Conservation (phyloP, 2,797 vertebrate genomes). For the Poecile montanus region DNA sequence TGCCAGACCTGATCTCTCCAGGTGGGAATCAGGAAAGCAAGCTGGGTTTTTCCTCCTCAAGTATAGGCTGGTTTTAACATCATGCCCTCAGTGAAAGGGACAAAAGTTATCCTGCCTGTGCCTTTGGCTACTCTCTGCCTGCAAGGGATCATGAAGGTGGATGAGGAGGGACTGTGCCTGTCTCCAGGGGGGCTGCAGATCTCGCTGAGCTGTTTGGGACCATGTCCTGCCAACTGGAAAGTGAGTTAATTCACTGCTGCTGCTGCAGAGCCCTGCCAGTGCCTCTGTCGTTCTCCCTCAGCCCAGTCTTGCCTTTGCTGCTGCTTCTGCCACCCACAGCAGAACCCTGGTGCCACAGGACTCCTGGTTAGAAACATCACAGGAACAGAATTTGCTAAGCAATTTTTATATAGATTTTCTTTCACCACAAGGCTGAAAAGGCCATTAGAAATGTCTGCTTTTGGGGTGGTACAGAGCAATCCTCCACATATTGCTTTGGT, state of each 20-base stretch:
- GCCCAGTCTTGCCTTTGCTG: background rate
- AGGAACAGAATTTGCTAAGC: background rate
- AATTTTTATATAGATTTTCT: background rate
- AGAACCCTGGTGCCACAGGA: background rate
- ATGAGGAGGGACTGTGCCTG: background rate
- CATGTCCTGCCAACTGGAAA: background rate
- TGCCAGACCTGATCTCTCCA: background rate
- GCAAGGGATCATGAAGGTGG: background rate
- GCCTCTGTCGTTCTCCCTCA: background rate
- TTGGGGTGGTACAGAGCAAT: background rate
- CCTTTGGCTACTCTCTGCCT: background rate
- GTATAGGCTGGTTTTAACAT: background rate
- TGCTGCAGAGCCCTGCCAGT: background rate
- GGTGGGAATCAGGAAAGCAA: background rate
- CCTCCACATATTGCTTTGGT: background rate
- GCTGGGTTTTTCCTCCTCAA: background rate
- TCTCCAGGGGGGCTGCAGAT: background rate
- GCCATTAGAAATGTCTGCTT: background rate
- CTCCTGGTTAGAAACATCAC: background rate
- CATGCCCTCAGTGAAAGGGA: background rate
- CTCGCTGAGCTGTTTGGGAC: accelerated
- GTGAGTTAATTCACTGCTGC: background rate
- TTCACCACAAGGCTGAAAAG: background rate
- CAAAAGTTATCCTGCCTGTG: background rate
- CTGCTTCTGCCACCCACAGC: background rate